These are phyloP conservation scores for Galeopsomyia nigrocyanea DNA, from an alignment of 2,888 invertebrate genomes.

Conservation along the genomic window DNA sequence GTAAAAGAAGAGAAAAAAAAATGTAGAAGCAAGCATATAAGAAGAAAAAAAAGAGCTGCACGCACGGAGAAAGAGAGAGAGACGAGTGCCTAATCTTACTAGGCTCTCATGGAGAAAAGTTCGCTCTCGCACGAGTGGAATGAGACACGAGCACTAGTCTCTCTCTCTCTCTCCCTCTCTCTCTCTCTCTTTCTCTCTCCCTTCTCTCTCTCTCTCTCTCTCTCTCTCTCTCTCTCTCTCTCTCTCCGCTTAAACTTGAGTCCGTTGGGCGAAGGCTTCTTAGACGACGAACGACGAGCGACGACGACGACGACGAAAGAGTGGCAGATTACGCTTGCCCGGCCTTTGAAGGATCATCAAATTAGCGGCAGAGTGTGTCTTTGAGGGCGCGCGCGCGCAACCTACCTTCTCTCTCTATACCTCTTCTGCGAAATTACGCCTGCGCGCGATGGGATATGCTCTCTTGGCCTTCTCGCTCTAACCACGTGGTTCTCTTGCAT, in stretches of 20 bases:
- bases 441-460: no score
- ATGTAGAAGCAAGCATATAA: not conserved
- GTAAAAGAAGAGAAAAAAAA: not conserved
- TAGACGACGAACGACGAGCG: not conserved
- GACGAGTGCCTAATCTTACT: not conserved
- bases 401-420: not conserved
- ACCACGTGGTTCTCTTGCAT: no score
- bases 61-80: conserved; percentile 7
- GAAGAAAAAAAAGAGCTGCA: not conserved
- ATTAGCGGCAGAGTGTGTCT: conserved; percentile 68
- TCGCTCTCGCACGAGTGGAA: conserved; percentile 12
- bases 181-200: not conserved
- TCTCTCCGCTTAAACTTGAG: not conserved
- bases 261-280: conserved; percentile 26
- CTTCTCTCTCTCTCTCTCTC: not conserved
- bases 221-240: not conserved
- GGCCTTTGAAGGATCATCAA: conserved; percentile 68
- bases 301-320: conserved; percentile 55
- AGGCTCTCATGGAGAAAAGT: not conserved
- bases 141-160: conserved; percentile 10
- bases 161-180: not conserved
- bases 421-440: conserved; percentile 14
- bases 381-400: conserved; percentile 56
- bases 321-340: conserved; percentile 64
- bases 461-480: no score